Evolutionary conservation across 2,888 invertebrate genomes (phyloP).

Genomic region (Norana najaformis): DNA sequence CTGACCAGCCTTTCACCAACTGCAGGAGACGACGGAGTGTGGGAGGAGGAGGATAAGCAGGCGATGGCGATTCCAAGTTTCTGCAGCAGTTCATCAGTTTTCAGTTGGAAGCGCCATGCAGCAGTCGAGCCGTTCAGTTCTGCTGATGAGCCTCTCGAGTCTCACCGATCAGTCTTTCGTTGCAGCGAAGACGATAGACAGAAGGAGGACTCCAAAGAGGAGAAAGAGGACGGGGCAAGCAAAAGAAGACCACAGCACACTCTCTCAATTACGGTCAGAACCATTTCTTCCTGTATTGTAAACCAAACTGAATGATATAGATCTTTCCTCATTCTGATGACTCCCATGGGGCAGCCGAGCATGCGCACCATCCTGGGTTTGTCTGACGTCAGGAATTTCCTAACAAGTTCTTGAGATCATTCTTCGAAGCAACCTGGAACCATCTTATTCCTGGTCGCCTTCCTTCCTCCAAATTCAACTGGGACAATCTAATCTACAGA

Average conservation of each 20-base stretch:
- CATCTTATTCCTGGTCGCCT: no score
- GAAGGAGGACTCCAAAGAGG: not conserved
- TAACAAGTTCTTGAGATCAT: no score
- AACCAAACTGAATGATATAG: no score
- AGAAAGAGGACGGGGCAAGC: not conserved
- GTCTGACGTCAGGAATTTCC: no score
- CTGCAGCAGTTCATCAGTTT: not conserved
- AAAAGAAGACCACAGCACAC: not conserved
- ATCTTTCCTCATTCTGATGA: no score
- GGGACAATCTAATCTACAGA: no score
- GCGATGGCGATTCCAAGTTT: not conserved
- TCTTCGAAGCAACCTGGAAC: no score
- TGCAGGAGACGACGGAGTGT: not conserved
- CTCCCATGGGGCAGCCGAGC: no score
- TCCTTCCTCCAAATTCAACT: no score
- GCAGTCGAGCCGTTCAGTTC: not conserved
- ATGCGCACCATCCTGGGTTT: no score
- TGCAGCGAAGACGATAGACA: not conserved
- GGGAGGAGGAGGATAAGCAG: not conserved
- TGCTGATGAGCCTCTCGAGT: not conserved
- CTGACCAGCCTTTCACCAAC: no score
- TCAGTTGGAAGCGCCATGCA: not conserved
- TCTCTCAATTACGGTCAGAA: conserved; percentile 1
- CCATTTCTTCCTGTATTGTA: not conserved
- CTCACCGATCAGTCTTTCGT: not conserved